Evolutionary conservation across 2,888 invertebrate genomes (phyloP), one percentile per base, ranked within the genome.

Genomic region (Steinernema scapterisci): DNA sequence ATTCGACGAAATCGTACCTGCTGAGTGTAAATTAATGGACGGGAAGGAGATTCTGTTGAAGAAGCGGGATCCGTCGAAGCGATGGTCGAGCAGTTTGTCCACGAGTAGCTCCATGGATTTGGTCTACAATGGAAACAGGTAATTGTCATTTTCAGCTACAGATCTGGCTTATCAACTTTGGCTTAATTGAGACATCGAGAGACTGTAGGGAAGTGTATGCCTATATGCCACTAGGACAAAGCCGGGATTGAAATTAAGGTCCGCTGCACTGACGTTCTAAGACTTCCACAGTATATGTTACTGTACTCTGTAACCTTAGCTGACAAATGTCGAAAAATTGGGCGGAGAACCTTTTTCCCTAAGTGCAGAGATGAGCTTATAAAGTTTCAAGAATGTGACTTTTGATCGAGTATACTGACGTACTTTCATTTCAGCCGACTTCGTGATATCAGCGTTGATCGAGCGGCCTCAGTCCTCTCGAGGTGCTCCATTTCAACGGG

Each of bases 11-110:
- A 71, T 71, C 21, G 44, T 46, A 19, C 71, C 71, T 6, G 5
- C 21, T 25, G 45, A 71, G 27, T 71, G 71, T 45, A 45, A 11
- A 9, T 7, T 45, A 21, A 71, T 63, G 16, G 63, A 71, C 45
- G 71, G 71, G 13, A 71, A 71, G 46, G 71, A 71, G 27, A 11
- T 71, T 11, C 19, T 71, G 45, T 16, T 71, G 38, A 71, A 21
- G 45, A 71, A 71, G 46, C 45, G 45, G 9, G 71, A 71, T 19
- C 19, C 44, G 6, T 44, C 46, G 71, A 63, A 63, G 63, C 63
- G 63, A 2, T 63, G 63, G 63, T 6, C 63, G 31, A 63, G 63
- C 27, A 63, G 63, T 31, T 38, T 63, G 19, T 9, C 63, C 16
- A 38, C 31, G 16, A 63, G 63, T 31, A 7, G 27, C 11, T 63